phyloP scores from a whole-genome alignment of 2,797 vertebrate species.

The Argyrosomus regius region DNA sequence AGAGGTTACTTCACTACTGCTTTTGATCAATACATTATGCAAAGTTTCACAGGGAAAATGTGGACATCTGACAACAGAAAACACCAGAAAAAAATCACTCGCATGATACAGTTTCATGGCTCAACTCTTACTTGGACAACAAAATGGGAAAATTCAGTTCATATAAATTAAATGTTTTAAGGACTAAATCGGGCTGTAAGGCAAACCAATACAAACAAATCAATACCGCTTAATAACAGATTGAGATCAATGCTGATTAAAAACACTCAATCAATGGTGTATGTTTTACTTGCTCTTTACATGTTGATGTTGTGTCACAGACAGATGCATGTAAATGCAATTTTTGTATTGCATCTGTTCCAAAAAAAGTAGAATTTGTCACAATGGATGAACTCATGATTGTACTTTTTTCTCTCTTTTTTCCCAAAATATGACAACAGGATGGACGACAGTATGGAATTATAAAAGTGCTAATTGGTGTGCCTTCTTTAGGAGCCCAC shows the following conservation, averaged over 20 bases:
- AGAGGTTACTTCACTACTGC: slow-evolving; percentile 67
- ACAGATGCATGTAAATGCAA: background rate
- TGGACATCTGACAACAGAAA: slow-evolving; percentile 64
- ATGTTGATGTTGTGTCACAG: slow-evolving; percentile 14
- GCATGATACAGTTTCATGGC: slow-evolving; percentile 47
- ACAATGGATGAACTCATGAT: slow-evolving; percentile 4
- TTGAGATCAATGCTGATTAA: too few relatives aligned
- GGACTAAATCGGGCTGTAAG: slow-evolving; percentile 32
- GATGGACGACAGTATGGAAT: slow-evolving; percentile 23
- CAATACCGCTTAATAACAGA: slow-evolving; percentile 1
- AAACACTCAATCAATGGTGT: too few relatives aligned
- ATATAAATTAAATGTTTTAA: slow-evolving; percentile 10
- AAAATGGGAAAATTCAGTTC: slow-evolving; percentile 24
- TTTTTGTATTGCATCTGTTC: background rate
- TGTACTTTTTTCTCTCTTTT: slow-evolving; percentile 5
- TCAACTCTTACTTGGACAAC: slow-evolving; percentile 60
- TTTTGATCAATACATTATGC: slow-evolving; percentile 57
- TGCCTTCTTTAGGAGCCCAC: slow-evolving; percentile 51
- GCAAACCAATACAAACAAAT: slow-evolving; percentile 35
- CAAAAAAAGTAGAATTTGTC: background rate
- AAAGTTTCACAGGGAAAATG: slow-evolving; percentile 59
- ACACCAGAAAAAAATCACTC: slow-evolving; percentile 42
- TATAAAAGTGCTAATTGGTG: slow-evolving; percentile 74
- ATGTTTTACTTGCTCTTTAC: slow-evolving; percentile 17
- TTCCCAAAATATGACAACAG: slow-evolving; percentile 15